Conservation (phyloP, 2,888 invertebrate species). For the Euphydryas editha region DNA sequence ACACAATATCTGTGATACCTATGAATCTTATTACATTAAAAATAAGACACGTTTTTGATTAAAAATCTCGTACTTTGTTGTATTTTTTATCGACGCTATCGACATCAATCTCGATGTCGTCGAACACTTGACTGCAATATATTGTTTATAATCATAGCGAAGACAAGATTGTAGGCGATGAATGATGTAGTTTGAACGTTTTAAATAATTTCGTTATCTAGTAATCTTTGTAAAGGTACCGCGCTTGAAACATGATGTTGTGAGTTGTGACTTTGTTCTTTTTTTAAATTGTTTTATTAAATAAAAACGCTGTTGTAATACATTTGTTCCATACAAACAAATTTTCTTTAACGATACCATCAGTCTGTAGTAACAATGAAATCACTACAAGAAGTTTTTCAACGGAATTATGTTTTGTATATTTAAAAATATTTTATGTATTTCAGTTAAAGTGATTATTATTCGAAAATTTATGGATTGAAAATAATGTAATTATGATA, state of each 20-base stretch:
- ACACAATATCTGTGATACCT: constrained; percentile 5
- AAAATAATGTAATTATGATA: too few species aligned
- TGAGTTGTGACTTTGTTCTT: neutral
- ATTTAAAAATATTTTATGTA: neutral
- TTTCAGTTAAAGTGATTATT: neutral
- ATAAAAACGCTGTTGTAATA: neutral
- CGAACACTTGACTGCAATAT: constrained; percentile 40
- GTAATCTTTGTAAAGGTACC: constrained; percentile 33
- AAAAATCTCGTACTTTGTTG: constrained; percentile 16
- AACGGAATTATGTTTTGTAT: neutral
- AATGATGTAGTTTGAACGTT: constrained; percentile 33
- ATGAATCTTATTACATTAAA: constrained; percentile 3
- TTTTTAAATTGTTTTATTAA: neutral
- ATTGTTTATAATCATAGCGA: constrained; percentile 43
- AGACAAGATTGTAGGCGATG: constrained; percentile 42
- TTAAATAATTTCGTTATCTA: constrained; percentile 38
- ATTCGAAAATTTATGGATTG: neutral
- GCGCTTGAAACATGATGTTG: constrained; percentile 9
- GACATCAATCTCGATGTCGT: constrained; percentile 40
- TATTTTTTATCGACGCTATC: constrained; percentile 33
- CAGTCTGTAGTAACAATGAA: neutral
- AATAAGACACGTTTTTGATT: constrained; percentile 17
- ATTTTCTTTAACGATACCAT: constrained; percentile 2
- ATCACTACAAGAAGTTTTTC: neutral
- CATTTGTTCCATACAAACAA: constrained; percentile 5